Evolutionary conservation across 2,797 vertebrate genomes (phyloP), one percentile per base, ranked within the genome.

Genomic region (Cirrhinus molitorella): DNA sequence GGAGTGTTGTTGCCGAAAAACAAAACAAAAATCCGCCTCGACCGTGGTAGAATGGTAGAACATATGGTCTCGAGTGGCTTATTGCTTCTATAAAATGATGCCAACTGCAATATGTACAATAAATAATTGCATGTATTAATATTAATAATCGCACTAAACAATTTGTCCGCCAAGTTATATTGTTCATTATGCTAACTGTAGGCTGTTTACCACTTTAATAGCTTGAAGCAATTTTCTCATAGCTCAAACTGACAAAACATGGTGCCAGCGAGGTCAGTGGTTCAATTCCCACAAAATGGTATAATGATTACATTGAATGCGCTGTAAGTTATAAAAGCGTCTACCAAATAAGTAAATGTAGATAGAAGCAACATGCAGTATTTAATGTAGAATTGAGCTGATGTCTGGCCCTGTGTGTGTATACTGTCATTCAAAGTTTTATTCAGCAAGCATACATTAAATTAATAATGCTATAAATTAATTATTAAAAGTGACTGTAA

Each of bases 121-220:
- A 67, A 55, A 75, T 75, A 55, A 53, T 55, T 14, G 34, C 0
- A 19, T 28, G 19, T 82, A 28, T 82, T 73, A 34, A 53, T 82
- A 74, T 65, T 25, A 75, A 74, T 55, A 37, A 31, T 45, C 31
- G 4, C 21, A 8, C 19, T 51, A 53, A 74, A 63, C 28, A 73
- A 9, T 23, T 37, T 1, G 23, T 73, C 10, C 3, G 11, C 43
- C 14, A 51, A 37, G 45, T 73, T 61, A 49, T 9, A 23, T 16
- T 37, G 21, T 25, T 51, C 45, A 68, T 79, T 68, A 37, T 65
- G 47, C n/a, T 28, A 45, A 40, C 67, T 72, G 23, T 45, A 45
- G 21, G 67, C 72, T 75, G 80, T 66, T 82, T 55, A 67, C 31
- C 47, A 65, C 37, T 82, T 82, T 82, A 75, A 75, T 82, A n/a